A percentile compares a stretch with the other conserved stretches of the same genome.
Conservation (phyloP, 1,140 invertebrate species). For the Listronotus oregonensis region DNA sequence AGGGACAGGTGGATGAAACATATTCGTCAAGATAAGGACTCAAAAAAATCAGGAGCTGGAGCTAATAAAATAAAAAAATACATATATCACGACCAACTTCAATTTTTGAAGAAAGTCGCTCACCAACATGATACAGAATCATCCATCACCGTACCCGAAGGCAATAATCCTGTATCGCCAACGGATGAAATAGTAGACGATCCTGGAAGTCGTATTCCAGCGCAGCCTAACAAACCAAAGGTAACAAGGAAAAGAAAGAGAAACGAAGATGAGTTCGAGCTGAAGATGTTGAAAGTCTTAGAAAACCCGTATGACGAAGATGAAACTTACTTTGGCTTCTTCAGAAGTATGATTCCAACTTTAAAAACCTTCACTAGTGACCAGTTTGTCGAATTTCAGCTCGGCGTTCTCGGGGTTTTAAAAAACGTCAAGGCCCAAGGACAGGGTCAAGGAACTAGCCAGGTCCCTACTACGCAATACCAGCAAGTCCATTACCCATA, state of each 20-base stretch:
- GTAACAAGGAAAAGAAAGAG: too few relatives aligned
- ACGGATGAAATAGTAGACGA: background rate
- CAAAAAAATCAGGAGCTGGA: background rate
- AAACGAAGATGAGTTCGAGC: too few relatives aligned
- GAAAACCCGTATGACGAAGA: slow-evolving; percentile 1
- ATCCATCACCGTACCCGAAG: background rate
- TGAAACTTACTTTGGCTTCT: slow-evolving; percentile 6
- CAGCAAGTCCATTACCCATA: too few relatives aligned
- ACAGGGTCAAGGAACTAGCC: too few relatives aligned
- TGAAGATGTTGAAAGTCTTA: too few relatives aligned
- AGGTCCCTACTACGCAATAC: too few relatives aligned
- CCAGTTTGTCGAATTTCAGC: slow-evolving; percentile 2
- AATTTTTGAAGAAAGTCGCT: background rate
- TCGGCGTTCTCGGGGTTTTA: too few relatives aligned
- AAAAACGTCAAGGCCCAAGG: too few relatives aligned
- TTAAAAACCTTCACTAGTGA: background rate
- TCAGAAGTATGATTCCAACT: slow-evolving; percentile 5
- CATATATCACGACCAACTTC: background rate
- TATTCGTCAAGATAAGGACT: background rate
- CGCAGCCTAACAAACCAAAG: background rate
- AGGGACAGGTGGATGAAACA: too few relatives aligned
- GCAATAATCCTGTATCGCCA: background rate
- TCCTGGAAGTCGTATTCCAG: background rate
- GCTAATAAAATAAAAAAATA: background rate
- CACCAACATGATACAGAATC: background rate